These are phyloP conservation scores for Acanthurus tractus DNA, from an alignment of 2,797 vertebrate genomes.

Conservation along the genomic window DNA sequence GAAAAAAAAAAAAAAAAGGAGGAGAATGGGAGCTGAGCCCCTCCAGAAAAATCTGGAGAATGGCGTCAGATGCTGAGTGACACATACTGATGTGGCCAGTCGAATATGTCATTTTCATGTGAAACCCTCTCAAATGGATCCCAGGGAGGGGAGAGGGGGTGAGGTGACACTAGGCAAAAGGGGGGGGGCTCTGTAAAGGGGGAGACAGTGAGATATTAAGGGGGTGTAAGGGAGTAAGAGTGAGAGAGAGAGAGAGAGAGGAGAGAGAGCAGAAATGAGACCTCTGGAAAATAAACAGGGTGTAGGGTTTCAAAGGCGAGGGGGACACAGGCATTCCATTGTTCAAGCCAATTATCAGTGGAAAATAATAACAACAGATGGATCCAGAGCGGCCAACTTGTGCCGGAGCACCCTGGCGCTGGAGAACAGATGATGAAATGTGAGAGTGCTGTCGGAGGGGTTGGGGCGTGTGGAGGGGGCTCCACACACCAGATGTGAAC, in stretches of 20 bases:
- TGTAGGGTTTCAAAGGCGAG: conserved; percentile 96
- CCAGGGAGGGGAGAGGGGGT: conserved; percentile 34
- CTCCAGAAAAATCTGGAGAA: conserved; percentile 79
- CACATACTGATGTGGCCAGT: conserved; percentile 85
- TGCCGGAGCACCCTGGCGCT: conserved; percentile 90
- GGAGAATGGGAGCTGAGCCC: conserved; percentile 70
- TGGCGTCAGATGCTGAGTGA: conserved; percentile 85
- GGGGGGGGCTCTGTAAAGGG: conserved; percentile 43
- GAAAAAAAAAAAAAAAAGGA: conserved; percentile 1
- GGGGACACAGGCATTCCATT: conserved; percentile 98
- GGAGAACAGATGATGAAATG: conserved; percentile 88
- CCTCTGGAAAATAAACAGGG: conserved; percentile 98
- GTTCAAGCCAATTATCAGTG: conserved; percentile 99
- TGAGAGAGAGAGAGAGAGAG: conserved; percentile 48
- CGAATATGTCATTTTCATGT: conserved; percentile 87
- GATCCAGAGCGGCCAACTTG: conserved; percentile 96
- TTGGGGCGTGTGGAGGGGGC: conserved; percentile 9
- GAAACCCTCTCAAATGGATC: conserved; percentile 83
- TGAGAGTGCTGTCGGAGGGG: conserved; percentile 76
- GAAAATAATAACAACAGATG: conserved; percentile 99
- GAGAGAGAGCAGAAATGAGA: conserved; percentile 77
- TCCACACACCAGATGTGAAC: conserved; percentile 94
- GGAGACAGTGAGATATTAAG: conserved; percentile 30
- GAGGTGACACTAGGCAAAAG: conserved; percentile 60
- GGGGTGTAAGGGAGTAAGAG: conserved; percentile 59